Percentiles rank a stretch among this genome's conserved stretches.
Conservation (phyloP, 2,797 vertebrate species). For the Poecilia wingei region DNA sequence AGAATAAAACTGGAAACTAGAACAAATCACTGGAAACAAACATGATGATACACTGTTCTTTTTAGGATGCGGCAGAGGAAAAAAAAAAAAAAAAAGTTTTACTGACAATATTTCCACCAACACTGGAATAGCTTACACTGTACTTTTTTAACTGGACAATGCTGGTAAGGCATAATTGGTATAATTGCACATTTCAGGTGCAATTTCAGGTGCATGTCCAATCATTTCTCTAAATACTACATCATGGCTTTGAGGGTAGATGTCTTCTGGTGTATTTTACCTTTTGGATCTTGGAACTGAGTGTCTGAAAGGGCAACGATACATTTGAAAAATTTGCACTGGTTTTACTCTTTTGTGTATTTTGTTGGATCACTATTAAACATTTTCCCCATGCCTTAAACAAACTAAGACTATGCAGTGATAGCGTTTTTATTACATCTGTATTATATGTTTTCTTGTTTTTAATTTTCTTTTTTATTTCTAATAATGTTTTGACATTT, state of each 20-base stretch:
- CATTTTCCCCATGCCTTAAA: slow-evolving; percentile 29
- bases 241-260: slow-evolving; percentile 39
- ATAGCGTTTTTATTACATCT: slow-evolving; percentile 54
- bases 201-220: slow-evolving; percentile 50
- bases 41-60: slow-evolving; percentile 65
- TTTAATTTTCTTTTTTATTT: slow-evolving; percentile 39
- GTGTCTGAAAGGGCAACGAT: slow-evolving; percentile 17
- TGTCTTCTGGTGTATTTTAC: slow-evolving; percentile 23
- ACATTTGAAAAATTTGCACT: slow-evolving; percentile 50
- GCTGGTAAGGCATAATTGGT: slow-evolving; percentile 47
- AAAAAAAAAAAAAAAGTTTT: slow-evolving; percentile 37
- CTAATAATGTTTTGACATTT: slow-evolving; percentile 27
- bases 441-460: slow-evolving; percentile 46
- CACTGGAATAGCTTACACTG: slow-evolving; percentile 75
- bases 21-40: slow-evolving; percentile 69
- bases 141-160: slow-evolving; percentile 63
- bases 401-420: slow-evolving; percentile 45
- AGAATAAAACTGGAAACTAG: slow-evolving; percentile 56
- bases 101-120: slow-evolving; percentile 70
- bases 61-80: slow-evolving; percentile 40
- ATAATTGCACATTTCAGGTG: slow-evolving; percentile 4
- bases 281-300: slow-evolving; percentile 33
- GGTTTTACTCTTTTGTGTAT: slow-evolving; percentile 37
- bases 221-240: slow-evolving; percentile 49
- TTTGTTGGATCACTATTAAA: slow-evolving; percentile 44